A percentile compares a stretch with the other conserved stretches of the same genome.
Evolutionary conservation across 2,797 vertebrate genomes (phyloP).

Genomic region (Argentina silus): DNA sequence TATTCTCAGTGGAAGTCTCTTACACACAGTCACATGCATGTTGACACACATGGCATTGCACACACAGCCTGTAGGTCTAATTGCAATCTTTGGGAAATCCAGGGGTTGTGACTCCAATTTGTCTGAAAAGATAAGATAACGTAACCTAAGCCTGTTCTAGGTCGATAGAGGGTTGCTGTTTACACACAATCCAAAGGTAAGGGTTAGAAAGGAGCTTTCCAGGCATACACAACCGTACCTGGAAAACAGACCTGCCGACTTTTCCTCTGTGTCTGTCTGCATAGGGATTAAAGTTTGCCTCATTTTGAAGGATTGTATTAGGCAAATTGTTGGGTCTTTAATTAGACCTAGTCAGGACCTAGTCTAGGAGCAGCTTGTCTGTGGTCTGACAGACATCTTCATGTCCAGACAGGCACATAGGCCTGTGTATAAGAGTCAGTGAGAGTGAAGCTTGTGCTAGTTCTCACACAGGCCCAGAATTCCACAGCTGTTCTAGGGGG

Average conservation of each 20-base stretch:
- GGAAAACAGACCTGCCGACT: too few relatives aligned
- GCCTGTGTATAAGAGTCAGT: constrained; percentile 11
- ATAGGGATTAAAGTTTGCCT: too few relatives aligned
- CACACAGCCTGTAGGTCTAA: neutral
- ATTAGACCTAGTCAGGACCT: too few relatives aligned
- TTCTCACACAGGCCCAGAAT: constrained; percentile 24
- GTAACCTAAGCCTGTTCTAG: too few relatives aligned
- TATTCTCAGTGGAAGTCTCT: neutral
- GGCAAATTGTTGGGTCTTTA: too few relatives aligned
- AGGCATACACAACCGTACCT: constrained; percentile 1
- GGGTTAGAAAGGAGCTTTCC: neutral
- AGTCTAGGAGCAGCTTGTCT: too few relatives aligned
- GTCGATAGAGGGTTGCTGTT: constrained; percentile 15
- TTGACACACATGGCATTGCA: neutral
- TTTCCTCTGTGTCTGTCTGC: too few relatives aligned
- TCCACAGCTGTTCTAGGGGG: constrained; percentile 36
- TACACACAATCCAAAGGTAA: constrained; percentile 43
- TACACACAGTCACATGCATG: neutral
- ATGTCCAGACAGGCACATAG: too few relatives aligned
- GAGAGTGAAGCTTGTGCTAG: neutral
- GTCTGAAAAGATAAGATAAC: neutral
- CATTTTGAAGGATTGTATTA: too few relatives aligned
- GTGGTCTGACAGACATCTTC: too few relatives aligned
- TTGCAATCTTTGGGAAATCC: neutral
- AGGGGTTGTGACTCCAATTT: neutral